phyloP scores from a whole-genome alignment of 2,797 vertebrate genomes.

The Anas flavirostris region DNA sequence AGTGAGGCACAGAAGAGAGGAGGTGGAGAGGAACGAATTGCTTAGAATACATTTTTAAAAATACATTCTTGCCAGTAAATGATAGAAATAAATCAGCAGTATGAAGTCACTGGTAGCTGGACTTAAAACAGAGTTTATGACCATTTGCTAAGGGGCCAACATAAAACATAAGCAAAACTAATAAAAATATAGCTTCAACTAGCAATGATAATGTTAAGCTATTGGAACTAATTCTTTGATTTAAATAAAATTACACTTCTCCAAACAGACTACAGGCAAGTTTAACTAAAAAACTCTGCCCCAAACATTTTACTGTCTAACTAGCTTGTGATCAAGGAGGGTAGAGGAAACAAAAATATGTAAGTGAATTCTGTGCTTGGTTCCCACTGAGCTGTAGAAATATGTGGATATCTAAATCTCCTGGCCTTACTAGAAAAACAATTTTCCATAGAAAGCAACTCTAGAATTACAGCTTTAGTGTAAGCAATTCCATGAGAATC shows the following conservation, averaged over 20 bases:
- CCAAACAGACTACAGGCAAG: background rate
- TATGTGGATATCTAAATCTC: background rate
- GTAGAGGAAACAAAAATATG: background rate
- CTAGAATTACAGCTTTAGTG: background rate
- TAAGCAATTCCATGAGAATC: background rate
- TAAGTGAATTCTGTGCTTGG: background rate
- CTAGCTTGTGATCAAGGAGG: background rate
- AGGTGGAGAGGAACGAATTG: background rate
- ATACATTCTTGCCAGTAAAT: conserved; percentile 56
- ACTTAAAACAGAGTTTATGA: conserved; percentile 59
- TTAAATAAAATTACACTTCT: conserved; percentile 5
- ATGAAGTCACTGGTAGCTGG: conserved; percentile 56
- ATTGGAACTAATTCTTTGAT: conserved; percentile 1
- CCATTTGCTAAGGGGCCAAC: conserved; percentile 40
- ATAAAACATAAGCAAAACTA: conserved; percentile 58
- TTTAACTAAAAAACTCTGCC: background rate
- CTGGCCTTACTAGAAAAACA: background rate
- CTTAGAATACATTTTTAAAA: conserved; percentile 3
- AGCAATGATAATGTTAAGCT: background rate
- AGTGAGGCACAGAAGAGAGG: background rate
- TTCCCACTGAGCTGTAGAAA: background rate
- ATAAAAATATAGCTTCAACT: conserved; percentile 37
- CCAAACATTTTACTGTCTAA: background rate
- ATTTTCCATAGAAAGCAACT: background rate
- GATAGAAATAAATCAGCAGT: conserved; percentile 62